A percentile compares a stretch with the other conserved stretches of the same genome.
Evolutionary conservation across 2,888 invertebrate genomes (phyloP).

Genomic region (Platycheirus rosarum): DNA sequence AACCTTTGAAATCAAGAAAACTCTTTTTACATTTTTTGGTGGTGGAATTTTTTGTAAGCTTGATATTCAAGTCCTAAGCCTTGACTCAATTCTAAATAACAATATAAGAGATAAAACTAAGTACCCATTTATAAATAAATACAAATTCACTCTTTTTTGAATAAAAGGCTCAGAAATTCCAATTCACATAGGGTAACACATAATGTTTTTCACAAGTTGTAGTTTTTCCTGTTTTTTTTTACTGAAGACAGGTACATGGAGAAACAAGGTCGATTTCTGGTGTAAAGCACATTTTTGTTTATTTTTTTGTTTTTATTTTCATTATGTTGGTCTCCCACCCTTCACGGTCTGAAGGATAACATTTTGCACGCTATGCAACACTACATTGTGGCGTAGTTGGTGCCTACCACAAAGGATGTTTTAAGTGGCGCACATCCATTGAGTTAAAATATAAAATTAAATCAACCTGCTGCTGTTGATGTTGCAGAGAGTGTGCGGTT

Average conservation of each 20-base stretch:
- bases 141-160: too few species aligned
- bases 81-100: too few species aligned
- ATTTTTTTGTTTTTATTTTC: background rate
- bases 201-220: background rate
- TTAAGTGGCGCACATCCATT: conserved; percentile 42
- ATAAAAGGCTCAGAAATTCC: too few species aligned
- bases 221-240: conserved; percentile 1
- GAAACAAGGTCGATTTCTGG: conserved; percentile 15
- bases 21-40: too few species aligned
- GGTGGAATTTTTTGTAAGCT: too few species aligned
- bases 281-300: conserved; percentile 1
- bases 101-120: too few species aligned
- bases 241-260: conserved; percentile 4
- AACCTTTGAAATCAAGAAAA: too few species aligned
- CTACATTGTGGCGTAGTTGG: conserved; percentile 25
- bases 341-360: conserved; percentile 26
- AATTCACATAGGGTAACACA: background rate
- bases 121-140: too few species aligned
- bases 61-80: too few species aligned
- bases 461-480: conserved; percentile 25
- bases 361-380: conserved; percentile 39
- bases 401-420: conserved; percentile 40
- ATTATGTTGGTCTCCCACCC: conserved; percentile 15
- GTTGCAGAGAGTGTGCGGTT: conserved; percentile 6
- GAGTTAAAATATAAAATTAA: conserved; percentile 45